Evolutionary conservation across 2,113 vertebrate species (phyloP), one percentile per base, ranked within the genome.

Genomic region (Eidolon helvum): DNA sequence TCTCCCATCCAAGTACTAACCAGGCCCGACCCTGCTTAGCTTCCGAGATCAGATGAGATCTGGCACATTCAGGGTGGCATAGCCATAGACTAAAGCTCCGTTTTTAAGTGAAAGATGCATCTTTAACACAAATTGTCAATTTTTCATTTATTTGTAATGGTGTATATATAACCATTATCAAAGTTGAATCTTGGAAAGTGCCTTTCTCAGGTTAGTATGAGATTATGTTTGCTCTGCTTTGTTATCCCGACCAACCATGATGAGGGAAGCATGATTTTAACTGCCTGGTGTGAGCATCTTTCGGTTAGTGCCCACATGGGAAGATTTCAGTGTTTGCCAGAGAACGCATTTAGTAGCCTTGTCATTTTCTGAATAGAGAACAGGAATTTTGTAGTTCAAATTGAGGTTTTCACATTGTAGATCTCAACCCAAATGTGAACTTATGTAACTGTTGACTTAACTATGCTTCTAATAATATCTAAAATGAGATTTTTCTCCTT

Each of bases 331-430:
- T 35, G 24, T 94, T 96, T 91, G 24, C 30, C 35, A 84, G 74
- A 77, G 43, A 87, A 90, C 30, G 45, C 35, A 33, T 74, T 74
- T 69, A 87, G 71, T 45, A 68, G 19, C n/a, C 10, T 72, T 53
- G 8, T 43, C 33, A 33, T 79, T 61, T 35, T 33, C 55, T 71
- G 53, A 85, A 48, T 48, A 75, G 48, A 4, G 30, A 75, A 61
- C 10, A 87, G 43, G 24, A 89, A 57, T 79, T 91, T 71, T 80
- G 21, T 80, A 88, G 19, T 82, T 96, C 40, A 95, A 21, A 80
- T 91, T 91, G 78, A 77, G 72, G 72, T 68, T 89, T 95, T 91
- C 83, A 43, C 43, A 35, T 93, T 95, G 11, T 93, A 65, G 65
- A 30, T 78, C 43, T 87, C 21, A 93, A 55, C 24, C 26, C 45